These are phyloP conservation scores for Hydractinia symbiolongicarpus DNA, from an alignment of 30 jellyfish, hydroid and myxozoan species.

Conservation along the genomic window DNA sequence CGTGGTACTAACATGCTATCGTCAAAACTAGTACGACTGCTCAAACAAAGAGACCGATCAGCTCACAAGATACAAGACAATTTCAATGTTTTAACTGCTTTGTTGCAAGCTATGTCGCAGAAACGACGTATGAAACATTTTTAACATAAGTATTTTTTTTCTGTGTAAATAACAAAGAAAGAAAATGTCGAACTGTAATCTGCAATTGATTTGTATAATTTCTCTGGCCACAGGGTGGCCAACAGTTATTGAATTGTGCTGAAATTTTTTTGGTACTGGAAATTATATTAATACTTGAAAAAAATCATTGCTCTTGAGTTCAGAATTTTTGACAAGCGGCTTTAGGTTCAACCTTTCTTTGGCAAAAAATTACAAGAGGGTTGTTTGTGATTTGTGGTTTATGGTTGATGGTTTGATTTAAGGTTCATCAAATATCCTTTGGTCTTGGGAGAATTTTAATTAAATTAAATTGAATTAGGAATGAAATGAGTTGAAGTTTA, in stretches of 20 bases:
- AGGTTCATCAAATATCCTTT: too few relatives aligned
- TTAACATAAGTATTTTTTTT: background rate
- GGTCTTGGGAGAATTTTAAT: too few relatives aligned
- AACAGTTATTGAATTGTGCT: background rate
- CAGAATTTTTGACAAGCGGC: too few relatives aligned
- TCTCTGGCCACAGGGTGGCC: background rate
- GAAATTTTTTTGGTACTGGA: too few relatives aligned
- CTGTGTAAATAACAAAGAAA: background rate
- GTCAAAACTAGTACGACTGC: constrained; percentile 78
- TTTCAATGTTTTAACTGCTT: constrained; percentile 86
- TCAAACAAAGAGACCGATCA: constrained; percentile 88
- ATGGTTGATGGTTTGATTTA: too few relatives aligned
- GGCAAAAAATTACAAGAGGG: too few relatives aligned
- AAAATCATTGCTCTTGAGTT: too few relatives aligned
- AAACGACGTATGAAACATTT: constrained; percentile 53
- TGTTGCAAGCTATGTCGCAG: constrained; percentile 85
- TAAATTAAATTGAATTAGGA: too few relatives aligned
- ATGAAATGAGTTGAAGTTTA: too few relatives aligned
- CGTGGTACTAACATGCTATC: constrained; percentile 76
- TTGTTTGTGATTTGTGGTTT: too few relatives aligned
- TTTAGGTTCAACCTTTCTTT: too few relatives aligned
- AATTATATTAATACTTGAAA: too few relatives aligned
- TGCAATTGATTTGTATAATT: background rate
- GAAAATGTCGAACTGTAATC: background rate
- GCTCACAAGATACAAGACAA: constrained; percentile 94